Conservation (phyloP, 2,888 invertebrate species). For the Drosophila rellima region DNA sequence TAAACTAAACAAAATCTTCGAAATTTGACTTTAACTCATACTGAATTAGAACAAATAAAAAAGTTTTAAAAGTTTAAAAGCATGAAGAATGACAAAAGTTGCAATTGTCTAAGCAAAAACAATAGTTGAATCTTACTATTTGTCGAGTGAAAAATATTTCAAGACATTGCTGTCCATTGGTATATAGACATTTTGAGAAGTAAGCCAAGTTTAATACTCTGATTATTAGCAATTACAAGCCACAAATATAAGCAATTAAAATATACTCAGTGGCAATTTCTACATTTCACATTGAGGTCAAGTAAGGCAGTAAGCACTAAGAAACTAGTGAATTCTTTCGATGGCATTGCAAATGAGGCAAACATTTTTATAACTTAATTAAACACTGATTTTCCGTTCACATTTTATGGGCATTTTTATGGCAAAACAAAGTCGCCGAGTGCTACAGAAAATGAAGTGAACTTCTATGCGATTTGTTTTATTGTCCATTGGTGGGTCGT, state of each 20-base stretch:
- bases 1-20: no score
- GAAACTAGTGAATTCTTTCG: slow-evolving; percentile 13
- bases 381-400: slow-evolving; percentile 71
- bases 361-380: slow-evolving; percentile 79
- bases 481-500: slow-evolving; percentile 58
- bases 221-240: slow-evolving; percentile 26
- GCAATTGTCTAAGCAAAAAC: not conserved
- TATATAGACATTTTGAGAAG: not conserved
- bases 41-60: not conserved
- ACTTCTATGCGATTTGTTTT: slow-evolving; percentile 76
- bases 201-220: slow-evolving; percentile 6
- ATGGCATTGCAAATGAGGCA: slow-evolving; percentile 49
- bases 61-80: not conserved
- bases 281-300: slow-evolving; percentile 23
- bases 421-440: slow-evolving; percentile 16
- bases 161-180: not conserved
- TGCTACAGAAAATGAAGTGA: slow-evolving; percentile 60
- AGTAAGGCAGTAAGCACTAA: not conserved
- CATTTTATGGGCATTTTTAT: slow-evolving; percentile 53
- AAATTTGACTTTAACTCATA: not conserved
- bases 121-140: not conserved
- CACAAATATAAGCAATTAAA: slow-evolving; percentile 45
- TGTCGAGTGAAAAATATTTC: not conserved
- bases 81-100: not conserved
- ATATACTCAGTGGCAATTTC: slow-evolving; percentile 10